These are phyloP conservation scores for Oxygymnocypris stewartii DNA, from an alignment of 2,113 vertebrate genomes.

Conservation along the genomic window DNA sequence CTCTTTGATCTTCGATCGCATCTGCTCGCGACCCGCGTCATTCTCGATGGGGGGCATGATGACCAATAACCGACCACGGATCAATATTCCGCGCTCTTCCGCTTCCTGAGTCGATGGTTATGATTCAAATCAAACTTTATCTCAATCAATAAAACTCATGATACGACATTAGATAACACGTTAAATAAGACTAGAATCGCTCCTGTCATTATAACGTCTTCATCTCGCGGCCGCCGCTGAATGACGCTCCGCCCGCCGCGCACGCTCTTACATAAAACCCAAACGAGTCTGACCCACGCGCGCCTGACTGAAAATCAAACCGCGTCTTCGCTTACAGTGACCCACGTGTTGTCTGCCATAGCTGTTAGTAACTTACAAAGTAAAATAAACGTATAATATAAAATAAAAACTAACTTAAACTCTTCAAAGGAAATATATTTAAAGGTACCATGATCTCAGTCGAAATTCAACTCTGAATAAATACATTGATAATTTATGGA, in stretches of 20 bases:
- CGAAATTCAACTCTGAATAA: neutral
- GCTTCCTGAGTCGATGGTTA: neutral
- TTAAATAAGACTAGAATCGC: neutral
- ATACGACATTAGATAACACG: neutral
- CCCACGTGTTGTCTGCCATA: neutral
- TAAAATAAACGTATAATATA: neutral
- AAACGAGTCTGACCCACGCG: neutral
- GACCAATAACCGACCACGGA: neutral
- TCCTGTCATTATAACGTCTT: neutral
- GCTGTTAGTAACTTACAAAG: neutral
- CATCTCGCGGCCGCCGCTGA: neutral
- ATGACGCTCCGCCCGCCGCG: constrained; percentile 9
- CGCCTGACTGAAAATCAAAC: constrained; percentile 24
- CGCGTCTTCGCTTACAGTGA: neutral
- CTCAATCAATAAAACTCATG: neutral
- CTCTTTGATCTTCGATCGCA: constrained; percentile 77
- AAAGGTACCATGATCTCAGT: neutral
- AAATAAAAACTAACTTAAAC: neutral
- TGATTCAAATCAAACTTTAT: neutral
- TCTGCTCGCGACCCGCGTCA: constrained; percentile 67
- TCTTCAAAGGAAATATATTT: neutral
- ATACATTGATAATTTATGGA: neutral
- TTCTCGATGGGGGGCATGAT: constrained; percentile 75
- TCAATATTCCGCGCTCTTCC: neutral
- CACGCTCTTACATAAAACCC: constrained; percentile 39